These are phyloP conservation scores for Penaeus indicus DNA, from an alignment of 1,140 invertebrate genomes.

Conservation along the genomic window DNA sequence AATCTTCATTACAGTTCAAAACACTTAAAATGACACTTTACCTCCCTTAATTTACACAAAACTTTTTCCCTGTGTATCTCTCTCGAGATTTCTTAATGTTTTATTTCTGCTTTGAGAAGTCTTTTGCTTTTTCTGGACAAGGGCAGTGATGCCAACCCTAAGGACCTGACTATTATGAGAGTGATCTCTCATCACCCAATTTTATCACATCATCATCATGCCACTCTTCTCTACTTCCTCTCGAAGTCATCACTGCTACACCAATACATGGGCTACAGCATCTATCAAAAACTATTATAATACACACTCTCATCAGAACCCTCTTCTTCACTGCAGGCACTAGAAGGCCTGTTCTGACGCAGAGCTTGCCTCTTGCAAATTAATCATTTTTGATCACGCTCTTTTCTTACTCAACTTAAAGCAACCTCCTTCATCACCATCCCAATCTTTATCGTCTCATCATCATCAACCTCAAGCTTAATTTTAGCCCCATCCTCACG, in stretches of 20 bases:
- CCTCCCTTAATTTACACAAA: slow-evolving; percentile 48
- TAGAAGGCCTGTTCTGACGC: not conserved
- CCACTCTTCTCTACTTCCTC: slow-evolving; percentile 19
- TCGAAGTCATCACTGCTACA: slow-evolving; percentile 32
- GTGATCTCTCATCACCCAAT: not conserved
- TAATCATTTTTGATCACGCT: not conserved
- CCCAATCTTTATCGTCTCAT: slow-evolving; percentile 19
- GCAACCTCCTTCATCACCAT: not conserved
- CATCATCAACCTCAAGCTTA: slow-evolving; percentile 30
- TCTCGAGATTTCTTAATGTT: slow-evolving; percentile 33
- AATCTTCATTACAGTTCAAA: slow-evolving; percentile 55
- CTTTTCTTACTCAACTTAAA: not conserved
- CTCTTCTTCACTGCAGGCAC: not conserved
- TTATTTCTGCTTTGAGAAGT: slow-evolving; percentile 28
- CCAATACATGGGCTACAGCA: slow-evolving; percentile 4
- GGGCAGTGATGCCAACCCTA: slow-evolving; percentile 40
- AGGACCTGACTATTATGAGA: slow-evolving; percentile 16
- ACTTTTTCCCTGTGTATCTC: slow-evolving; percentile 51
- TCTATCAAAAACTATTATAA: slow-evolving; percentile 40
- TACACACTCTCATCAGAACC: not conserved
- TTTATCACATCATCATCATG: slow-evolving; percentile 15
- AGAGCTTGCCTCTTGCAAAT: not conserved
- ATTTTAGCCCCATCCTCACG: slow-evolving; percentile 34
- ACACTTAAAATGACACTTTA: slow-evolving; percentile 41
- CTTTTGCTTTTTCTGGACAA: slow-evolving; percentile 5